phyloP scores from a whole-genome alignment of 1,140 invertebrate genomes.

The Colletes latitarsis region DNA sequence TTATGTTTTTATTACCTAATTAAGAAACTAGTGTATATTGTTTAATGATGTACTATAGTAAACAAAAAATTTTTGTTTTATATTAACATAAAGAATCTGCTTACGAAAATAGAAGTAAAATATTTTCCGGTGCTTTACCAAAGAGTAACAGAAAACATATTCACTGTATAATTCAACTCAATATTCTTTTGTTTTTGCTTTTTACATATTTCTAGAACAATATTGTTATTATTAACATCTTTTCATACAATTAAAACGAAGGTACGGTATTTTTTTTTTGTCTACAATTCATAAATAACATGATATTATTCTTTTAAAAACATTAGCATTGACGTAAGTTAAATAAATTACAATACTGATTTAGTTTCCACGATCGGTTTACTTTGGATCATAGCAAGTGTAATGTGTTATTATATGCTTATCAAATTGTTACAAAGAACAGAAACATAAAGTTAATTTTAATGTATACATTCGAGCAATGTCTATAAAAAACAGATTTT shows the following conservation, averaged over 20 bases:
- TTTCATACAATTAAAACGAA: neutral
- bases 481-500: neutral
- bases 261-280: neutral
- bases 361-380: neutral
- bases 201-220: neutral
- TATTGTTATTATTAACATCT: neutral
- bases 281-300: neutral
- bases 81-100: neutral
- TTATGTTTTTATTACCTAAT: conserved; percentile 30
- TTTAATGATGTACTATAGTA: conserved; percentile 14
- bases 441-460: neutral
- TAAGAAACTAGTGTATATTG: conserved; percentile 16
- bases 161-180: neutral
- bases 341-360: neutral
- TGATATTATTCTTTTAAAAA: neutral
- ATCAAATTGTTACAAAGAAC: neutral
- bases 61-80: neutral
- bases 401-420: neutral
- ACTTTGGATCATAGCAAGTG: neutral
- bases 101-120: conserved; percentile 1
- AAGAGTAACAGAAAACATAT: conserved; percentile 17
- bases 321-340: neutral
- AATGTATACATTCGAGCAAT: neutral
- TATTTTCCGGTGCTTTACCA: conserved; percentile 32
- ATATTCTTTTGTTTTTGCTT: neutral